Base-by-base conservation (phyloP, 2,888 invertebrate species). In the Hirtodrosophila duncani region DNA sequence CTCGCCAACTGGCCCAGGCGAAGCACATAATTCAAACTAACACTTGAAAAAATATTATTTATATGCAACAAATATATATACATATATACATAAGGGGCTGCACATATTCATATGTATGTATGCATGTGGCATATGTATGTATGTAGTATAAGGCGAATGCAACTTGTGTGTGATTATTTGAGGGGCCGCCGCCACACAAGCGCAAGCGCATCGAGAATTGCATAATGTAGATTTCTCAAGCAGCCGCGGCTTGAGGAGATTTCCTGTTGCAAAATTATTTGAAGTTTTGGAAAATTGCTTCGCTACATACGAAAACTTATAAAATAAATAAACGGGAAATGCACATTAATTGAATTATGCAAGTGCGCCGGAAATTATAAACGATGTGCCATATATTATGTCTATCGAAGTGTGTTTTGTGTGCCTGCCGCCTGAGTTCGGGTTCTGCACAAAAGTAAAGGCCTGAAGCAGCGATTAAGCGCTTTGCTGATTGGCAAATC, bases 361-460 rank as follows among this genome's bases (percentile, higher is more conserved):
- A 62, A 67, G 64, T 24, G 59, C 67, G 64, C 52, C 72, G 72
- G 72, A 74, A 77, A 74, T 69, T 69, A 77, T 72, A 69, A 74
- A 72, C 77, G 77, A 74, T 74, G 72, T 74, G 72, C 77, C 64
- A 68, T 72, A 77, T 72, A 53, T 72, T 68, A 66, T 60, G 44
- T 46, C 33, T 53, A 20, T 38, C 27, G 37, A 34, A 43, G 38
- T 38, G 38, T 27, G 16, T 24, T n/a, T n/a, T n/a, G n/a, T n/a
- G n/a, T n/a, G n/a, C n/a, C n/a, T n/a, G n/a, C n/a, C n/a, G n/a
- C n/a, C n/a, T n/a, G n/a, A n/a, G n/a, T n/a, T n/a, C n/a, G n/a
- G n/a, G n/a, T n/a, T n/a, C n/a, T n/a, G n/a, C n/a, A n/a, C n/a
- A n/a, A n/a, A n/a, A n/a, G n/a, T n/a, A n/a, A n/a, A n/a, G n/a